Base-by-base conservation (phyloP, 1,140 invertebrate genomes). In the Bombus vancouverensis region DNA sequence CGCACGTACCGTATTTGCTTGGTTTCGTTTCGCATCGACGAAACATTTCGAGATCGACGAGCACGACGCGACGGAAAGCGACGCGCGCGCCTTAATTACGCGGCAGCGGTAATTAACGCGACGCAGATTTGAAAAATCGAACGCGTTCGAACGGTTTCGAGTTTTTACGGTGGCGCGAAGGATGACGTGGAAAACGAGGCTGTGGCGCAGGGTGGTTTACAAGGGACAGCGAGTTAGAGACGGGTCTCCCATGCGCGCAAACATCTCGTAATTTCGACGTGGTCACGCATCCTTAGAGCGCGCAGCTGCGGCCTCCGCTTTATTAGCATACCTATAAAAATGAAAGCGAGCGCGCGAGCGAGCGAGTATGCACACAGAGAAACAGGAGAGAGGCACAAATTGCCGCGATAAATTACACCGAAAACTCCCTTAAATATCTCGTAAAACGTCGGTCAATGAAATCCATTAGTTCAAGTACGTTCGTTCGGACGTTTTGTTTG, bases 281-380 rank as follows among this genome's bases (percentile, higher is more conserved):
- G 92, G 92, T 93, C 94, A 94, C 93, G 92, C 91, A 92, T 93
- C 88, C 87, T 87, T 85, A 66, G 76, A 87, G 85, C 83, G 66
- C 87, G 92, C 93, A 92, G 93, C 93, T 94, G 93, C 92, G 91
- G 85, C 86, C 89, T 75, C 65, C 82, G 92, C 90, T 94, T 94
- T 95, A 95, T 95, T 94, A 95, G 93, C 94, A 94, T 94, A 93
- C 90, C 92, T 94, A 94, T 94, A 95, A 94, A 94, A 95, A 93
- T 94, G 93, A 89, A 90, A 87, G 89, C 89, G 80, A 83, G 73
- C 74, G 81, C 83, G 73, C 81, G 75, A 47, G 76, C 83, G 32
- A 66, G 65, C 73, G 83, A 44, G 76, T 81, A 71, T 78, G 75
- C 88, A 13, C 25, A n/a, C 10, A 12, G 3, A n/a, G 3, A n/a